Base-by-base conservation (phyloP, 2,113 vertebrate genomes). In the Pelusios castaneus region DNA sequence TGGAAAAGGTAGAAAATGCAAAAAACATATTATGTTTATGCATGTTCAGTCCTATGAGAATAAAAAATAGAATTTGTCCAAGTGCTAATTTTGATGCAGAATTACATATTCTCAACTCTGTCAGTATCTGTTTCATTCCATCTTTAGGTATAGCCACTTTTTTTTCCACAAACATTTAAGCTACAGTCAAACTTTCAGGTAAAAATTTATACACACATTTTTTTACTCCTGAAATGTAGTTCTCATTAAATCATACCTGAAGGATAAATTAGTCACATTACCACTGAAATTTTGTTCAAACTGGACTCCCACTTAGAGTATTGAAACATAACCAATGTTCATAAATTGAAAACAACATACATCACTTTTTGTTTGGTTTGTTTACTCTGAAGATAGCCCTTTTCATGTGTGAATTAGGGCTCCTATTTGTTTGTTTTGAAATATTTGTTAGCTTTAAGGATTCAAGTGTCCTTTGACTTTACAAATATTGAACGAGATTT, bases 171-270 rank as follows among this genome's bases (percentile, higher is more conserved):
- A 43, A 25, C 13, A 76, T 41, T 76, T 76, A 43, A 27, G 43
- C 25, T 16, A 45, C 45, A 27, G 25, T 45, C 41, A 45, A 27
- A 76, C 22, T 45, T 76, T 45, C 38, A 76, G 41, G 38, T 76
- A 76, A 22, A 76, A 27, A 45, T 45, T 12, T 76, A 45, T 76
- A 41, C 25, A 45, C 45, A 76, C 45, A 29, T 76, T 76, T 1
- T 84, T 96, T 97, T 97, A 94, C 94, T 97, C 93, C 95, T 97
- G 94, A 89, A 94, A 94, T 91, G 88, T 97, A 94, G 80, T 27
- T 85, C 7, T 79, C 90, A 56, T 27, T 76, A 91, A 95, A 93
- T 55, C 70, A 73, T 87, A 52, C 43, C 85, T 92, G 88, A 8
- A 85, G 60, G 60, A 76, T 90, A 67, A 95, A 87, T 85, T 92